Evolutionary conservation across 2,888 invertebrate species (phyloP).

Genomic region (Eretmocerus hayati): DNA sequence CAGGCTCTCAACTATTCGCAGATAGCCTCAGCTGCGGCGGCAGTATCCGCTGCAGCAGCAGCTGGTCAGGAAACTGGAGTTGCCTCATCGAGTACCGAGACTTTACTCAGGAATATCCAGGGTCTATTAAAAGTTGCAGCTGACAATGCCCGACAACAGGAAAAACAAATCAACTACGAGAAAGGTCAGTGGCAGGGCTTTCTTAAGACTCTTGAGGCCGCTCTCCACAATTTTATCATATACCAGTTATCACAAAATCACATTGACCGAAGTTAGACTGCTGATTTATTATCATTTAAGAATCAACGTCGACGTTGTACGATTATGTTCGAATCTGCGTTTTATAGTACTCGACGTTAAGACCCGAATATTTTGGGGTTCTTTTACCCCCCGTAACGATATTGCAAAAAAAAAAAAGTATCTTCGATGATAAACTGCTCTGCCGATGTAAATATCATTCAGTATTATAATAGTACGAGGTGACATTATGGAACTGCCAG

Average conservation of each 20-base stretch:
- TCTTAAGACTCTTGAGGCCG: constrained; percentile 45
- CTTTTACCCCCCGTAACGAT: no score
- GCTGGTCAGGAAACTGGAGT: constrained; percentile 49
- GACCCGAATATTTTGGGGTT: no score
- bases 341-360: no score
- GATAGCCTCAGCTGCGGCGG: constrained; percentile 56
- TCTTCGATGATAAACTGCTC: no score
- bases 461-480: no score
- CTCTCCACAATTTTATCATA: constrained; percentile 47
- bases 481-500: no score
- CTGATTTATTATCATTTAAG: no score
- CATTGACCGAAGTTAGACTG: no score
- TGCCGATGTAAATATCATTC: no score
- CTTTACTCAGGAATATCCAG: constrained; percentile 89
- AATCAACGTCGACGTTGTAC: no score
- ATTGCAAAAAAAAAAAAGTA: no score
- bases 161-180: constrained; percentile 91
- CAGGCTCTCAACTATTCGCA: constrained; percentile 79
- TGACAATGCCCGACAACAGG: constrained; percentile 93
- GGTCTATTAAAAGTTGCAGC: constrained; percentile 95
- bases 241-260: constrained; percentile 43
- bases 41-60: constrained; percentile 19
- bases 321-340: no score
- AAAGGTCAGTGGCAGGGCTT: constrained; percentile 69
- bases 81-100: constrained; percentile 82